Evolutionary conservation across 2,113 vertebrate genomes (phyloP), one percentile per base, ranked within the genome.

Genomic region (Capricornis sumatraensis): DNA sequence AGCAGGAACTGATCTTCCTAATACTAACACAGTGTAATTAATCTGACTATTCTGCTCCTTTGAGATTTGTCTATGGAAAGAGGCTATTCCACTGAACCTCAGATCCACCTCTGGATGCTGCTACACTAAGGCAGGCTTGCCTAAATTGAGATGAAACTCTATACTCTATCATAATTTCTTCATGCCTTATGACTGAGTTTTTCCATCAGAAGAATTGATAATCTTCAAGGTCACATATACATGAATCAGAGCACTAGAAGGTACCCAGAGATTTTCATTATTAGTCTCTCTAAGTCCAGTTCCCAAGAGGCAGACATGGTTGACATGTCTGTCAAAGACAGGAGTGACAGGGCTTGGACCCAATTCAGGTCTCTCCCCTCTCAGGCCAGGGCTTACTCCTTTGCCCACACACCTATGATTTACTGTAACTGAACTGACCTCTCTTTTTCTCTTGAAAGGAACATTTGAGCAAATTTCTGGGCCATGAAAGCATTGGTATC

Each of bases 171-270:
- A 17, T 62, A 79, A 89, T 93, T 87, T 81, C 53, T 95, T 89
- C 36, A 60, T 94, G 53, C 27, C 28, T 79, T 92, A 88, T 82
- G 76, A 43, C 79, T 40, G 79, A 96, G 76, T 17, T 88, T 60
- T 93, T 84, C 89, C 50, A 58, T 84, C 89, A 53, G 33, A 81
- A 85, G 45, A 93, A 82, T 90, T 50, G 95, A 53, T 78, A 53
- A 83, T 90, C 52, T 94, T 78, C 28, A 78, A 82, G 50, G 19
- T 85, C 60, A 58, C 79, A 97, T 89, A n/a, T 95, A 40, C 8
- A 53, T 19, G 17, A 97, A 85, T 97, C 90, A 84, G 62, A 95
- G 43, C 89, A 74, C 57, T 89, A 93, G 67, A 79, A 95, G 83
- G 33, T 52, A 36, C 57, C 58, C 52, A 64, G 62, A 76, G 33